These are phyloP conservation scores for Phyllotis vaccarum DNA, from an alignment of 2,797 vertebrate species.

Conservation along the genomic window DNA sequence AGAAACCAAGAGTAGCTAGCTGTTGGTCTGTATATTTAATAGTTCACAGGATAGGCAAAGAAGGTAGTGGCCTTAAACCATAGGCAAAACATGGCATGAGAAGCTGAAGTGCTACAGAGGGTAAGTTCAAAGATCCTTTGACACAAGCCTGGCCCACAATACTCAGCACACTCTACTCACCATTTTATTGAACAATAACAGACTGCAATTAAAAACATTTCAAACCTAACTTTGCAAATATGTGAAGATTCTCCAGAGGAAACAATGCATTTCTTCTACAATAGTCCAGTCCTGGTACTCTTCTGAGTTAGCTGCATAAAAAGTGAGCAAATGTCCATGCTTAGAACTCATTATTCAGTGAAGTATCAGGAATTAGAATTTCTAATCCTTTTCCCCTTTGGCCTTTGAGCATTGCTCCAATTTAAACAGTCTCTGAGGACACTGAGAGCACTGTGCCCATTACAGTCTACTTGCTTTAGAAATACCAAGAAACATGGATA, in stretches of 20 bases:
- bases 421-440: conserved; percentile 7
- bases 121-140: conserved; percentile 71
- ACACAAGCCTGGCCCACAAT: conserved; percentile 70
- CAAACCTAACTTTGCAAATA: conserved; percentile 81
- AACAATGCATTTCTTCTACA: conserved; percentile 81
- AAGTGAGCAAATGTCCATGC: conserved; percentile 78
- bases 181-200: conserved; percentile 76
- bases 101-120: conserved; percentile 17
- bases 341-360: conserved; percentile 77
- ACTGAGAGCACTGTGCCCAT: neutral
- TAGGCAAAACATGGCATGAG: conserved; percentile 56
- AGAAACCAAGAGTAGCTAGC: neutral
- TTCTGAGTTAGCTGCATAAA: conserved; percentile 82
- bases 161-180: conserved; percentile 70
- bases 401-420: conserved; percentile 73
- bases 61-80: conserved; percentile 23
- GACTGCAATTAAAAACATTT: conserved; percentile 81
- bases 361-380: conserved; percentile 76
- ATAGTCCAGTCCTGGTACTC: conserved; percentile 73
- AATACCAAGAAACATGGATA: neutral
- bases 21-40: conserved; percentile 51
- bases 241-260: conserved; percentile 79
- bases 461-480: conserved; percentile 11
- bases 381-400: conserved; percentile 66
- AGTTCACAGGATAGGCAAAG: conserved; percentile 38